These are phyloP conservation scores for Criorhina ranunculi DNA, from an alignment of 2,888 invertebrate species.

Conservation along the genomic window DNA sequence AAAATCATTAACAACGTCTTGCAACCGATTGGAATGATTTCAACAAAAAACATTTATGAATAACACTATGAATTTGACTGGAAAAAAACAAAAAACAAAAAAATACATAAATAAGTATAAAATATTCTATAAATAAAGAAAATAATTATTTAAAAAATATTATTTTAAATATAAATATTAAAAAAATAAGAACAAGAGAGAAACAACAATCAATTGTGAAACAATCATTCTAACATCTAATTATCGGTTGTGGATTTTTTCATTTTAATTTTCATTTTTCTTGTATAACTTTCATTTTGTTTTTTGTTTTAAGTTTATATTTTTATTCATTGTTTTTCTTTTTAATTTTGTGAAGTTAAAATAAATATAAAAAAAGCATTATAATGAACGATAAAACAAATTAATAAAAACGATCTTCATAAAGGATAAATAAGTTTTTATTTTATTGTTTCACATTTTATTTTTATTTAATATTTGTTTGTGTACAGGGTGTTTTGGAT, in stretches of 20 bases:
- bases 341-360: slow-evolving; percentile 6
- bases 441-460: slow-evolving; percentile 1
- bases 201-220: slow-evolving; percentile 79
- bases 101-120: slow-evolving; percentile 45
- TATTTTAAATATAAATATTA: slow-evolving; percentile 38
- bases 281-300: slow-evolving; percentile 19
- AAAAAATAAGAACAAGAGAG: slow-evolving; percentile 57
- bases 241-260: slow-evolving; percentile 77
- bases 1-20: slow-evolving; percentile 52
- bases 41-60: slow-evolving; percentile 20
- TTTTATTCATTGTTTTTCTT: neutral
- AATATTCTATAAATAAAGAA: slow-evolving; percentile 25
- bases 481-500: slow-evolving; percentile 1
- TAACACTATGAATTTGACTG: slow-evolving; percentile 58
- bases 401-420: slow-evolving; percentile 68
- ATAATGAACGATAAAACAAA: slow-evolving; percentile 21
- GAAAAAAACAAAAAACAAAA: slow-evolving; percentile 59
- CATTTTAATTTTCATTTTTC: slow-evolving; percentile 34
- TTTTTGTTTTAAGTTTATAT: slow-evolving; percentile 5
- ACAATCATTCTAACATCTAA: slow-evolving; percentile 78
- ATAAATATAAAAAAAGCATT: slow-evolving; percentile 2
- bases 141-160: slow-evolving; percentile 19
- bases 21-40: slow-evolving; percentile 69
- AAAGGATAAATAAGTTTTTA: slow-evolving; percentile 59
- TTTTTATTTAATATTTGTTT: neutral